Base-by-base conservation (phyloP, 2,888 invertebrate species). In the Eristalis arbustorum region DNA sequence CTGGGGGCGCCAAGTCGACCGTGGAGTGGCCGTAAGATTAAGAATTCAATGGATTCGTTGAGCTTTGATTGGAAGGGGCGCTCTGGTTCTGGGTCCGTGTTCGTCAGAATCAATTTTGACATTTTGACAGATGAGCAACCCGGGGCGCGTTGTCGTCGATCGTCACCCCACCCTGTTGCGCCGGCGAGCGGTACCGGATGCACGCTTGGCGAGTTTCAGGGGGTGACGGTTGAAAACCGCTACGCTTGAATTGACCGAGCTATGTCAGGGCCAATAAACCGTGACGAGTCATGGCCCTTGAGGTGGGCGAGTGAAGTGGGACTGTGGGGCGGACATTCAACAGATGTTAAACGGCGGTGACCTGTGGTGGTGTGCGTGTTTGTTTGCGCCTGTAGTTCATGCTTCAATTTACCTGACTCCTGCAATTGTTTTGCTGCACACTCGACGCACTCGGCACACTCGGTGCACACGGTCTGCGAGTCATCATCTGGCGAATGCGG, bases 371-470 rank as follows among this genome's bases (percentile, higher is more conserved):
- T 42, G 42, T 42, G 42, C 18, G 49, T 49, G 49, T n/a, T 5
- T 18, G 49, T 49, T 8, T 8, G n/a, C 3, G 37, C 37, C 22
- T 23, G n/a, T 72, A 72, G 69, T 61, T 49, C 59, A 68, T 80
- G 68, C 64, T 42, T 69, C 57, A 89, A 75, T 92, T 49, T 91
- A 92, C 92, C 92, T 91, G 91, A 90, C 89, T 92, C 92, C 90
- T 92, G 92, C 78, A 91, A 89, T 89, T 92, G 92, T 88, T 93
- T 93, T 75, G 93, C 92, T 25, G 93, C 93, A 89, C 93, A 93
- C 81, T 93, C 93, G 23, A 92, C 92, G 84, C 93, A 93, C 89
- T 93, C 93, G 40, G 92, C 93, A 88, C 93, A 93, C 88, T 93
- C 93, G 37, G 93, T 92, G 89, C 93, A 93, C 57, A 92, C 92